A percentile compares a stretch with the other conserved stretches of the same genome.
Conservation (phyloP, 35 echinoderm and acorn worm genomes). For the Holothuria glaberrima region DNA sequence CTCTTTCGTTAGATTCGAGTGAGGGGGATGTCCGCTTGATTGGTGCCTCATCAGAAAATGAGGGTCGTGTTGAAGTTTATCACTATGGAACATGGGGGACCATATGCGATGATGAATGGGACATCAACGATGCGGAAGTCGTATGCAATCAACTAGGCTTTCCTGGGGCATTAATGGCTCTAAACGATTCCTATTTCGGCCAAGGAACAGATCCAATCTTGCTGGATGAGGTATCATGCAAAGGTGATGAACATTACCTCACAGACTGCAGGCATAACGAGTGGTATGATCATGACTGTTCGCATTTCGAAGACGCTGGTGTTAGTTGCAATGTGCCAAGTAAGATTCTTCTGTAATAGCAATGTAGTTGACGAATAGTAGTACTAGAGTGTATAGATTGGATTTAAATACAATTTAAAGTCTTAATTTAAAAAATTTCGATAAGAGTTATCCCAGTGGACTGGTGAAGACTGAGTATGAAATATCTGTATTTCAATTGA, state of each 20-base stretch:
- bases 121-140: neutral
- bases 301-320: neutral
- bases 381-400: no score
- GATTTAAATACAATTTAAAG: no score
- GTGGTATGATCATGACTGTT: slow-evolving; percentile 3
- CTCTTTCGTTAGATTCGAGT: no score
- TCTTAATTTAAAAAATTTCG: no score
- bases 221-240: slow-evolving; percentile 17
- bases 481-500: no score
- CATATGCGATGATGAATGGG: slow-evolving; percentile 18
- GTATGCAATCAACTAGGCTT: slow-evolving; percentile 24
- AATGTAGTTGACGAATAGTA: no score
- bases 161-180: neutral
- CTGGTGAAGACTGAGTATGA: no score
- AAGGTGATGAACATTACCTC: neutral
- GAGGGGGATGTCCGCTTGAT: neutral
- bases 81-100: slow-evolving; percentile 21
- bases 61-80: slow-evolving; percentile 30
- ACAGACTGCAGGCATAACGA: neutral
- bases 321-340: neutral
- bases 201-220: slow-evolving; percentile 13
- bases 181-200: neutral
- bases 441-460: no score
- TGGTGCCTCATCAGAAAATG: neutral
- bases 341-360: no score